These are phyloP conservation scores for Habrosyne pyritoides DNA, from an alignment of 2,888 invertebrate species.

Conservation along the genomic window DNA sequence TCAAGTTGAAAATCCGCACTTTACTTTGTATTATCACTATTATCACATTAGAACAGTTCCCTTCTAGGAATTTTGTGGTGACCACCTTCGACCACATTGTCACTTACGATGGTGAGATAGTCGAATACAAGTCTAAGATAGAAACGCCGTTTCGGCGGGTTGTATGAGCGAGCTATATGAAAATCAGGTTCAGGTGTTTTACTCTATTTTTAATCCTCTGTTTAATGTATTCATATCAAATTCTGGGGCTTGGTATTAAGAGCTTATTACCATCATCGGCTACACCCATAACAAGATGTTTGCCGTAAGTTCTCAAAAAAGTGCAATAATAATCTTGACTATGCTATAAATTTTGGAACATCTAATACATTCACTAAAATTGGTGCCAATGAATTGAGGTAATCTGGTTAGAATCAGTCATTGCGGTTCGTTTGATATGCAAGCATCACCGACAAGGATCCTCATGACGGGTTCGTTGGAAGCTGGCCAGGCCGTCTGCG, in stretches of 20 bases:
- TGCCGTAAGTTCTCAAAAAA: neutral
- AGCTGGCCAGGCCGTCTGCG: slow-evolving; percentile 27
- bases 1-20: too few relatives aligned
- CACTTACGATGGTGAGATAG: too few relatives aligned
- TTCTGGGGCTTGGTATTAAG: neutral
- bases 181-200: too few relatives aligned
- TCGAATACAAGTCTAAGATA: too few relatives aligned
- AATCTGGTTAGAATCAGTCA: slow-evolving; percentile 16
- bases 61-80: too few relatives aligned
- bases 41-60: too few relatives aligned
- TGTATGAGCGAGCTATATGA: too few relatives aligned
- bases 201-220: too few relatives aligned
- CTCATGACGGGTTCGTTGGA: slow-evolving; percentile 27
- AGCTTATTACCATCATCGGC: neutral
- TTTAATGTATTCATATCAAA: neutral
- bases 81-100: too few relatives aligned
- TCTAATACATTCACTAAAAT: slow-evolving; percentile 3
- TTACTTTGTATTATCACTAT: too few relatives aligned
- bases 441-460: slow-evolving; percentile 29
- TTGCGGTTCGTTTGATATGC: slow-evolving; percentile 27
- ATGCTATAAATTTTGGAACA: neutral
- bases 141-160: too few relatives aligned
- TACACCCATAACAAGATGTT: neutral
- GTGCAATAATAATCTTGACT: neutral
- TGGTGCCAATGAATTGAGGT: slow-evolving; percentile 2